A percentile compares a stretch with the other conserved stretches of the same genome.
These are phyloP conservation scores for Cervus canadensis DNA, from an alignment of 2,113 vertebrate species.

Conservation along the genomic window DNA sequence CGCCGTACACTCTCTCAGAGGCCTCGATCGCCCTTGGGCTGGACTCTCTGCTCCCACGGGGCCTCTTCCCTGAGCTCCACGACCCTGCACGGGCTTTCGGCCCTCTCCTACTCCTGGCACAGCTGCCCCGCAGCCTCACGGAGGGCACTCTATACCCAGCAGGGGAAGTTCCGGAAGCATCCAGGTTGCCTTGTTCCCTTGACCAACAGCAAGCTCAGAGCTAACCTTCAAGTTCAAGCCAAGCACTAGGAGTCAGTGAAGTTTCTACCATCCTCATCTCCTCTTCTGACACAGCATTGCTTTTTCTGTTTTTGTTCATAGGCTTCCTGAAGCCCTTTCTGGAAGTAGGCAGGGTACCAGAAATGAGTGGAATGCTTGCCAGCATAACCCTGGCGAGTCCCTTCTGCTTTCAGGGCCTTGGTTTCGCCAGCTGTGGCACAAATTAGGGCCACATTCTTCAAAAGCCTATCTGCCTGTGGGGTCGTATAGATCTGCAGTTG, in stretches of 20 bases:
- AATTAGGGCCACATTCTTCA: not conserved
- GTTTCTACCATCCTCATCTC: not conserved
- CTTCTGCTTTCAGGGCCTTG: not conserved
- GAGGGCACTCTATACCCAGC: not conserved
- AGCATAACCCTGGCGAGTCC: not conserved
- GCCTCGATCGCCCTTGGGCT: not conserved
- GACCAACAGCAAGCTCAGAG: not conserved
- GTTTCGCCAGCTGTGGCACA: not conserved
- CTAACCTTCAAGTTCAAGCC: not conserved
- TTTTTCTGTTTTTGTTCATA: not conserved
- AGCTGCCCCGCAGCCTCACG: not conserved
- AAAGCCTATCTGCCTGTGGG: not conserved
- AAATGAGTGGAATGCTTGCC: not conserved
- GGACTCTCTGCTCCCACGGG: not conserved
- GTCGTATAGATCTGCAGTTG: not conserved
- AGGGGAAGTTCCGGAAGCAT: not conserved
- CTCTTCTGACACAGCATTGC: fast-evolving
- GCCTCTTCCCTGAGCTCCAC: not conserved
- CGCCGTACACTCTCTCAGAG: not conserved
- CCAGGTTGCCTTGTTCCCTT: not conserved
- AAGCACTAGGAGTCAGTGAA: not conserved
- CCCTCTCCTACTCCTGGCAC: not conserved
- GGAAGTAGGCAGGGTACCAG: not conserved
- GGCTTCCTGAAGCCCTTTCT: not conserved
- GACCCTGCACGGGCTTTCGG: not conserved